Evolutionary conservation across 2,797 vertebrate species (phyloP).

Genomic region (Diplodus puntazzo): DNA sequence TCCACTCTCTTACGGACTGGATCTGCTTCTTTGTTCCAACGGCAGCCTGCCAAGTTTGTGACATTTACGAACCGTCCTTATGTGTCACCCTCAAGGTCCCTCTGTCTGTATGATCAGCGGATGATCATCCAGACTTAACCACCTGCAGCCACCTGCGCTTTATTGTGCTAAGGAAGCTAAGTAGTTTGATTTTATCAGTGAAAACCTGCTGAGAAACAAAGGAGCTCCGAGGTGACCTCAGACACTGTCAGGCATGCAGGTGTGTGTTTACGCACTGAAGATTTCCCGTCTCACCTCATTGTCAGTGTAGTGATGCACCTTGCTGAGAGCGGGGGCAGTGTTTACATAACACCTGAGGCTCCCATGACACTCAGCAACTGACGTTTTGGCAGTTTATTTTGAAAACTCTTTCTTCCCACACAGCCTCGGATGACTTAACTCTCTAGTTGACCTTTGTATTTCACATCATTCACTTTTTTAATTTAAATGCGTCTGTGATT

Average conservation of each 20-base stretch:
- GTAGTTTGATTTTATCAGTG: conserved; percentile 36
- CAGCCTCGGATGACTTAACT: neutral
- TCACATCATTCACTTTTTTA: neutral
- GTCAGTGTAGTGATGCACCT: neutral
- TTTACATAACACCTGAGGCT: conserved; percentile 66
- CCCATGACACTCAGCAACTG: conserved; percentile 24
- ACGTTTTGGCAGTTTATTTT: conserved; percentile 48
- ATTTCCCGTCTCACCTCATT: conserved; percentile 7
- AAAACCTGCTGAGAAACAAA: conserved; percentile 35
- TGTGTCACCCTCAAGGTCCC: neutral
- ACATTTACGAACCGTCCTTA: neutral
- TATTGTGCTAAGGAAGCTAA: neutral
- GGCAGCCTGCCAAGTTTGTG: neutral
- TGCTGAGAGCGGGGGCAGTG: conserved; percentile 10
- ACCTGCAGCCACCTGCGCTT: neutral
- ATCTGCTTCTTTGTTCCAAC: conserved; percentile 7
- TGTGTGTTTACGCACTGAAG: conserved; percentile 34
- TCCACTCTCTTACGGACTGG: neutral
- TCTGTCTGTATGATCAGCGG: neutral
- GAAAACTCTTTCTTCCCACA: conserved; percentile 45
- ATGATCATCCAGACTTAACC: neutral
- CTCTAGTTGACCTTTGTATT: neutral
- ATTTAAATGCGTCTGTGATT: neutral
- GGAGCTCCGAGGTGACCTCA: conserved; percentile 16
- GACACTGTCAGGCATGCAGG: conserved; percentile 31